Evolutionary conservation across 1,140 invertebrate genomes (phyloP).

Genomic region (Tetragonula clypearis): DNA sequence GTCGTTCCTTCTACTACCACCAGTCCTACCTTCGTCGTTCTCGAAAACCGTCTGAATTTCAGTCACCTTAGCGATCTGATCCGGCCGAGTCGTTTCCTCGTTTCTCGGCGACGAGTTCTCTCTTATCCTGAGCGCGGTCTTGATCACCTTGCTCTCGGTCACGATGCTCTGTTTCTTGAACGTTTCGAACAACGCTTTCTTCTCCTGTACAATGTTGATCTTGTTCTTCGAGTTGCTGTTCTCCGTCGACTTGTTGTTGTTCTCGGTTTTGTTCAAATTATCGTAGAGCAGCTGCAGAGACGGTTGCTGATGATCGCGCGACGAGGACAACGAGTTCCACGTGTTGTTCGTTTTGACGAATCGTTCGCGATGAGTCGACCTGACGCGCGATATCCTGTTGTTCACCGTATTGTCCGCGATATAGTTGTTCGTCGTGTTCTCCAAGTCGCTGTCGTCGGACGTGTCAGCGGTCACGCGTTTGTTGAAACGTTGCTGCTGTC

Average conservation of each 20-base stretch:
- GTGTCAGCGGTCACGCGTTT: constrained; percentile 72
- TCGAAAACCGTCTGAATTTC: not conserved
- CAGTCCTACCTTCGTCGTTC: constrained; percentile 11
- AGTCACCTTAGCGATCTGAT: not conserved
- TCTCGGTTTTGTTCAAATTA: constrained; percentile 67
- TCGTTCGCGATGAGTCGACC: constrained; percentile 62
- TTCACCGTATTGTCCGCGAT: constrained; percentile 80
- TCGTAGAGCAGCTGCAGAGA: constrained; percentile 72
- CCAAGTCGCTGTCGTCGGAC: constrained; percentile 79
- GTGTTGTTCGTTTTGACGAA: constrained; percentile 72
- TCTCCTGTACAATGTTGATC: constrained; percentile 66
- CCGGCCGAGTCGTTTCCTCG: constrained; percentile 41
- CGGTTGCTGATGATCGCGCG: constrained; percentile 64
- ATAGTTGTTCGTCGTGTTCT: constrained; percentile 77
- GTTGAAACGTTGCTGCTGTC: constrained; percentile 83
- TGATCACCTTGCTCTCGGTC: constrained; percentile 74
- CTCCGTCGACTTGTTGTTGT: constrained; percentile 35
- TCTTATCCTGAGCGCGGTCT: constrained; percentile 72
- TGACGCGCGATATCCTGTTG: constrained; percentile 34
- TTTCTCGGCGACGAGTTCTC: constrained; percentile 66
- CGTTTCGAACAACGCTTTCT: constrained; percentile 72
- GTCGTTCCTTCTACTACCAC: not conserved
- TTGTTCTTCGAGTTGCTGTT: constrained; percentile 45
- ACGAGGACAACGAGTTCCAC: constrained; percentile 70
- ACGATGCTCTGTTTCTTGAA: constrained; percentile 76